phyloP scores from a whole-genome alignment of 2,888 invertebrate species.

The Plagodis dolabraria region DNA sequence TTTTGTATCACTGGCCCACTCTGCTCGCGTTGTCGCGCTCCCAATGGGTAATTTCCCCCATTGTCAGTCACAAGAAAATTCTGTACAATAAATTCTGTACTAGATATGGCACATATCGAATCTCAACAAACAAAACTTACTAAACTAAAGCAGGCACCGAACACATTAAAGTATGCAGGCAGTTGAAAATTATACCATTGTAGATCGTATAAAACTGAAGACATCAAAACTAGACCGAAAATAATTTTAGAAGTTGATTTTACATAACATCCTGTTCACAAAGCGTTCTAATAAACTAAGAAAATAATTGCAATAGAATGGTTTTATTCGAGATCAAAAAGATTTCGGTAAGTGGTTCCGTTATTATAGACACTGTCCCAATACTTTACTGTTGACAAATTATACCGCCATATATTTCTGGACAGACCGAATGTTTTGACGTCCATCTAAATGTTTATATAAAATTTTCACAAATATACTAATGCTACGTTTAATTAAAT shows the following conservation, averaged over 20 bases:
- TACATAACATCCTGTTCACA: conserved; percentile 30
- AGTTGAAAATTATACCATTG: too few species aligned
- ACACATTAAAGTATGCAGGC: too few species aligned
- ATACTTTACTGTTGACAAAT: conserved; percentile 54
- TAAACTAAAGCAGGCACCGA: not conserved
- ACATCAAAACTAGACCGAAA: too few species aligned
- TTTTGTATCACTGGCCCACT: conserved; percentile 50
- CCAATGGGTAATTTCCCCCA: conserved; percentile 80
- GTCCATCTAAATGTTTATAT: conserved; percentile 47
- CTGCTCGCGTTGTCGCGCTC: conserved; percentile 63
- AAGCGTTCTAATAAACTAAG: conserved; percentile 36
- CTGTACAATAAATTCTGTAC: conserved; percentile 32
- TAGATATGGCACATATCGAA: conserved; percentile 9
- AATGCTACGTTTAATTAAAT: conserved; percentile 41
- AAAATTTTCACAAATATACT: conserved; percentile 45
- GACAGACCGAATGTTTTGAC: conserved; percentile 54
- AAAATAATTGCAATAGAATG: conserved; percentile 37
- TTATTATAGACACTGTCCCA: conserved; percentile 42
- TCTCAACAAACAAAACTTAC: not conserved
- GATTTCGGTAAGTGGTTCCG: conserved; percentile 41
- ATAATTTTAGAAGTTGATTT: not conserved
- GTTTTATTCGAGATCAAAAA: conserved; percentile 45
- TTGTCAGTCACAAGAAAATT: conserved; percentile 79
- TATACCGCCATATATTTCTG: conserved; percentile 45
- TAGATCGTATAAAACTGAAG: too few species aligned